A percentile compares a stretch with the other conserved stretches of the same genome.
These are phyloP conservation scores for Drosophila bocqueti DNA, from an alignment of 1,140 invertebrate species.

Conservation along the genomic window DNA sequence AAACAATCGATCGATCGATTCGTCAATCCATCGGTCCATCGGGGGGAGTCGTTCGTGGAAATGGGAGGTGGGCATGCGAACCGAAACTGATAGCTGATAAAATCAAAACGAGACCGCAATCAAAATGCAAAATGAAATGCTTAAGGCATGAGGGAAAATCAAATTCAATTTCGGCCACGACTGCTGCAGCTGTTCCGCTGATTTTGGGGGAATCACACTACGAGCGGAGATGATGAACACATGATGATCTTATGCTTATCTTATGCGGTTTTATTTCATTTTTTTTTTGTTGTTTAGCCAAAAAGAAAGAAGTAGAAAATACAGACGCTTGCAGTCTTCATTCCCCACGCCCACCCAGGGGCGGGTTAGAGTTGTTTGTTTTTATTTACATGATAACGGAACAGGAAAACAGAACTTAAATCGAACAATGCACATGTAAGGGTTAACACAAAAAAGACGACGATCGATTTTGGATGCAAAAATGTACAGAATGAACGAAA, in stretches of 20 bases:
- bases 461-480: conserved; percentile 56
- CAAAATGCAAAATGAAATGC: conserved; percentile 52
- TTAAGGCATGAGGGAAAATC: conserved; percentile 24
- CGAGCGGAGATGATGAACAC: neutral
- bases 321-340: neutral
- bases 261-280: conserved; percentile 4
- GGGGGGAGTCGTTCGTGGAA: neutral
- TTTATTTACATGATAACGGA: conserved; percentile 62
- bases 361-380: conserved; percentile 1
- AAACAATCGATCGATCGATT: conserved; percentile 30
- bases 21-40: conserved; percentile 23
- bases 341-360: neutral
- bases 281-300: conserved; percentile 11
- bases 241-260: conserved; percentile 36
- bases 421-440: conserved; percentile 65
- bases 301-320: conserved; percentile 22
- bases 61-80: conserved; percentile 38
- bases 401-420: conserved; percentile 36
- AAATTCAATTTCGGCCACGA: conserved; percentile 7
- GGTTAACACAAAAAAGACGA: conserved; percentile 59
- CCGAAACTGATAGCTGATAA: conserved; percentile 29
- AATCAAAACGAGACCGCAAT: conserved; percentile 46
- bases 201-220: neutral
- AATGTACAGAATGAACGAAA: conserved; percentile 71
- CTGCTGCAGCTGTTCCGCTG: neutral